phyloP scores from a whole-genome alignment of 2,888 invertebrate species.

The Abscondita cerata region DNA sequence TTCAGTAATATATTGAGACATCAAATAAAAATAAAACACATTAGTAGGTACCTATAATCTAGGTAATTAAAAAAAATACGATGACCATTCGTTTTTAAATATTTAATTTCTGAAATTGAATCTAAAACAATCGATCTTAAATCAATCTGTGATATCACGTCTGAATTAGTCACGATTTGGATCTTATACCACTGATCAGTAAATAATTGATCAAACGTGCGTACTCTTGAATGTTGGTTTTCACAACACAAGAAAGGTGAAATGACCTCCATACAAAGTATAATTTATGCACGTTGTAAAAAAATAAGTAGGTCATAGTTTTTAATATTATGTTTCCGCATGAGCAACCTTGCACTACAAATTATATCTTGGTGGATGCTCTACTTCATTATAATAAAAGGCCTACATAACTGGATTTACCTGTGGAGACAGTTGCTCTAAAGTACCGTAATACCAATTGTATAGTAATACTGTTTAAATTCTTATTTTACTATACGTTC shows the following conservation, averaged over 20 bases:
- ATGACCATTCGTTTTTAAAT: no score
- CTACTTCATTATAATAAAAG: constrained; percentile 31
- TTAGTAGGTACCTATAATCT: no score
- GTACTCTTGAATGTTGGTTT: constrained; percentile 3
- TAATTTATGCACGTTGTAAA: constrained; percentile 12
- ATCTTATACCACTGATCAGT: no score
- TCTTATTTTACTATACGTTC: neutral
- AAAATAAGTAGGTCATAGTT: constrained; percentile 37
- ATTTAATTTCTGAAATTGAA: no score
- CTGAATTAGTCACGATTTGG: no score
- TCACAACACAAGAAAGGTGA: constrained; percentile 25
- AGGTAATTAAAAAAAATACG: no score
- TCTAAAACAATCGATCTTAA: no score
- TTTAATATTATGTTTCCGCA: constrained; percentile 44
- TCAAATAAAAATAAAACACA: no score
- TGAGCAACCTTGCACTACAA: constrained; percentile 42
- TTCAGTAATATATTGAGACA: no score
- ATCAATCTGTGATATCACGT: no score
- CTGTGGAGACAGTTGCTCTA: constrained; percentile 31
- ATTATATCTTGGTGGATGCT: constrained; percentile 31
- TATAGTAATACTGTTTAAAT: constrained; percentile 36
- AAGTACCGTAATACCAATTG: constrained; percentile 42
- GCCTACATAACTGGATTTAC: constrained; percentile 33
- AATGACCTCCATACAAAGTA: constrained; percentile 28
- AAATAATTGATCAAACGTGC: no score